These are phyloP conservation scores for Polymixis flavicincta DNA, from an alignment of 2,888 invertebrate species.

Conservation along the genomic window DNA sequence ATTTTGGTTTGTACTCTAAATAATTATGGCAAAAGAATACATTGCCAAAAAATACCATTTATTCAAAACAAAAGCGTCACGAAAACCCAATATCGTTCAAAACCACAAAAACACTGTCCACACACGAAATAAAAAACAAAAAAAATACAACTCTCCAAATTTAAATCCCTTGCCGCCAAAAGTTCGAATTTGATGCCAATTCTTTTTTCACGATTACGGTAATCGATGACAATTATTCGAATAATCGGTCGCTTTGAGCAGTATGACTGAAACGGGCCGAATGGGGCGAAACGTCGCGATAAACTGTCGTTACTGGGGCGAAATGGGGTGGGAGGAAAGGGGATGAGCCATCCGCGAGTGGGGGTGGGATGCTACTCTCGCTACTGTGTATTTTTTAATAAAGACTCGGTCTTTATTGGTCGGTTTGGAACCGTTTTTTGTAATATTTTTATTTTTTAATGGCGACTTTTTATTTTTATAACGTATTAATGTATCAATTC, in stretches of 20 bases:
- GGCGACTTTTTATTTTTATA: neutral
- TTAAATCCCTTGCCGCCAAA: constrained; percentile 19
- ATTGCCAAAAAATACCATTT: neutral
- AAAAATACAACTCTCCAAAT: constrained; percentile 15
- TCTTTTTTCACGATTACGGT: constrained; percentile 46
- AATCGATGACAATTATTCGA: constrained; percentile 69
- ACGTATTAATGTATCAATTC: neutral
- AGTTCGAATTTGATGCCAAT: constrained; percentile 27
- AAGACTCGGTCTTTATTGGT: constrained; percentile 55
- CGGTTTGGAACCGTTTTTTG: constrained; percentile 29
- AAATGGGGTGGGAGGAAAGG: constrained; percentile 63
- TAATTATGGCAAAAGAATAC: no score
- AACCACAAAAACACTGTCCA: neutral
- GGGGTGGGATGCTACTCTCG: constrained; percentile 62
- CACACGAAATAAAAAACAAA: neutral
- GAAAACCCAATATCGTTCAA: neutral
- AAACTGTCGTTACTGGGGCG: constrained; percentile 80
- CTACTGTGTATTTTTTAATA: constrained; percentile 60
- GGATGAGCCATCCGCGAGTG: constrained; percentile 43
- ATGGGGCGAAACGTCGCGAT: constrained; percentile 77
- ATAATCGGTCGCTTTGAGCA: constrained; percentile 77
- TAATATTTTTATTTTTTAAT: neutral
- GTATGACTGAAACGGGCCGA: constrained; percentile 81
- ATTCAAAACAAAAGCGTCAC: neutral
- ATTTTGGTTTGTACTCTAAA: neutral